Evolutionary conservation across 2,113 vertebrate species (phyloP), one percentile per base, ranked within the genome.

Genomic region (Opisthocomus hoazin): DNA sequence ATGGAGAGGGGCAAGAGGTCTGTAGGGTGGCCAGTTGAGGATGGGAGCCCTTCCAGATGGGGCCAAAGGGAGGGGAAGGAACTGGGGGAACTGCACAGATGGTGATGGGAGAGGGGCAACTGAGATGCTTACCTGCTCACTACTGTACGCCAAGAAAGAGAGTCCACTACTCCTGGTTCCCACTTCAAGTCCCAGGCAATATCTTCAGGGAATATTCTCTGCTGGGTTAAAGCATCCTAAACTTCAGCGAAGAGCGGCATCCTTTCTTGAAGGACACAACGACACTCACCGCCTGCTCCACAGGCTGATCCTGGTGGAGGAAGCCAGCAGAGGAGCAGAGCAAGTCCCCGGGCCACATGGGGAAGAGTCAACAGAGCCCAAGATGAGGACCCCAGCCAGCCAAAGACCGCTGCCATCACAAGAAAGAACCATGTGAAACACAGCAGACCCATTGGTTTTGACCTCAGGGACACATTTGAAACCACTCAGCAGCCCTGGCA

Each of bases 331-430:
- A 87, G 20, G 41, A 74, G 3, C 36, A 66, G 83, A 11, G 39
- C 3, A 20, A 30, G 15, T 9, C 51, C 29, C 17, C 0, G 0
- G 22, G 14, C 7, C 21, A 19, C 41, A 10, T 30, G 26, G 6
- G 36, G 18, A 73, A 70, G 37, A 64, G 30, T 7, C n/a, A 73
- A 39, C 54, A 93, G 70, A 73, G 46, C 27, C 29, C 3, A 2
- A n/a, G 24, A 15, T 10, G 30, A 63, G 43, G 37, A 74, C 34
- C 27, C 30, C 50, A 77, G 27, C 32, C 69, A 76, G 39, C 16
- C 79, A 48, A 30, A 24, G 13, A 60, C 34, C 10, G 48, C 18
- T 54, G 27, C 22, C 54, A 27, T 12, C 1, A 1, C 30, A 51
- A 29, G 30, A 45, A n/a, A 77, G 8, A 3, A 0, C 16, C 48